Conservation (phyloP, 2,113 vertebrate species). For the Nicator chloris region DNA sequence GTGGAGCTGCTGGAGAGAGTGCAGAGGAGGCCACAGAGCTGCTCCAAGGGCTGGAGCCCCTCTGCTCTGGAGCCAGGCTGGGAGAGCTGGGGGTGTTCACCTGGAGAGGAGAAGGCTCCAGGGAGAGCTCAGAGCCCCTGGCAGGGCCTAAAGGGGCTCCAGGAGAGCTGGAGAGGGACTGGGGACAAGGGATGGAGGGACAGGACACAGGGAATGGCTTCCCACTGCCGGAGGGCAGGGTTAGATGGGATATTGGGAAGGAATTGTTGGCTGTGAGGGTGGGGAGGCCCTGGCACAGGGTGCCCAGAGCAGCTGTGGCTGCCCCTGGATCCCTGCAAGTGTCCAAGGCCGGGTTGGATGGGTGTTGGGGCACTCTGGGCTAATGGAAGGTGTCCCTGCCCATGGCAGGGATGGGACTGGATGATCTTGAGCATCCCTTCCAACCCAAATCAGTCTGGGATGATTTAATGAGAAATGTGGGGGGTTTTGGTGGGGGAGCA, state of each 20-base stretch:
- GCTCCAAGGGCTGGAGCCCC: too few relatives aligned
- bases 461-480: neutral
- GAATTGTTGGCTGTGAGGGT: neutral
- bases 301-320: neutral
- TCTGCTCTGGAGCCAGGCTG: neutral
- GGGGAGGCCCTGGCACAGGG: neutral
- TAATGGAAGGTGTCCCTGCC: neutral
- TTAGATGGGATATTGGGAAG: neutral
- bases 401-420: fast-evolving
- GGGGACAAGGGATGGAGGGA: neutral
- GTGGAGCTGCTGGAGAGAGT: neutral
- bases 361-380: neutral
- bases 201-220: neutral
- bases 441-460: neutral
- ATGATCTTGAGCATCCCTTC: fast-evolving
- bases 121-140: neutral
- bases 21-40: too few relatives aligned
- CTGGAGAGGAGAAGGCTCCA: neutral
- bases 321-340: neutral
- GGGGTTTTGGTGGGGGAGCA: fast-evolving
- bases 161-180: neutral
- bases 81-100: too few relatives aligned
- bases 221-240: neutral
- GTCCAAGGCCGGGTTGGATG: fast-evolving
- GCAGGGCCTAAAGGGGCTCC: neutral